These are phyloP conservation scores for Parascotia fuliginaria DNA, from an alignment of 2,888 invertebrate genomes.

Conservation along the genomic window DNA sequence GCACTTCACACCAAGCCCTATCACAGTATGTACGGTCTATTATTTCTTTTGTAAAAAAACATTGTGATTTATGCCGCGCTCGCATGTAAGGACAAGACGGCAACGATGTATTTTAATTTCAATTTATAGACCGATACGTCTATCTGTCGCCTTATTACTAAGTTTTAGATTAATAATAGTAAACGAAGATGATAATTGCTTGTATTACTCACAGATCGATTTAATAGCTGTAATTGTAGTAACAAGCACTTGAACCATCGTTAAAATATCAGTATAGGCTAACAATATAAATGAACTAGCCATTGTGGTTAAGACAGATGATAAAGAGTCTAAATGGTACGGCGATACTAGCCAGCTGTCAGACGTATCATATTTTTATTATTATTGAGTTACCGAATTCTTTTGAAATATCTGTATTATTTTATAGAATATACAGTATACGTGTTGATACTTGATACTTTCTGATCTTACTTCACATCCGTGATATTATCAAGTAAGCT, in stretches of 20 bases:
- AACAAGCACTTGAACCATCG: neutral
- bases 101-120: slow-evolving; percentile 80
- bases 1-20: slow-evolving; percentile 52
- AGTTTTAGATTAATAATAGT: slow-evolving; percentile 66
- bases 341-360: no score
- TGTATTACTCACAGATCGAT: neutral
- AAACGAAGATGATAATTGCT: slow-evolving; percentile 59
- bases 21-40: slow-evolving; percentile 63
- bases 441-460: no score
- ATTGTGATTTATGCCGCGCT: slow-evolving; percentile 73
- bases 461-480: no score
- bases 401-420: no score
- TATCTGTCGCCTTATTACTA: slow-evolving; percentile 63
- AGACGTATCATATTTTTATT: no score
- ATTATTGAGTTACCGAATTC: no score
- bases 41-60: slow-evolving; percentile 71
- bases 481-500: no score
- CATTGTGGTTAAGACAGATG: slow-evolving; percentile 12
- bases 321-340: no score
- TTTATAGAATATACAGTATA: no score
- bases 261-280: neutral
- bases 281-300: neutral
- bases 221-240: neutral
- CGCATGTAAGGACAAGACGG: slow-evolving; percentile 67
- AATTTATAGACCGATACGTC: slow-evolving; percentile 78